Conservation (phyloP, 1,140 invertebrate species). For the Geopemphigus sp. region DNA sequence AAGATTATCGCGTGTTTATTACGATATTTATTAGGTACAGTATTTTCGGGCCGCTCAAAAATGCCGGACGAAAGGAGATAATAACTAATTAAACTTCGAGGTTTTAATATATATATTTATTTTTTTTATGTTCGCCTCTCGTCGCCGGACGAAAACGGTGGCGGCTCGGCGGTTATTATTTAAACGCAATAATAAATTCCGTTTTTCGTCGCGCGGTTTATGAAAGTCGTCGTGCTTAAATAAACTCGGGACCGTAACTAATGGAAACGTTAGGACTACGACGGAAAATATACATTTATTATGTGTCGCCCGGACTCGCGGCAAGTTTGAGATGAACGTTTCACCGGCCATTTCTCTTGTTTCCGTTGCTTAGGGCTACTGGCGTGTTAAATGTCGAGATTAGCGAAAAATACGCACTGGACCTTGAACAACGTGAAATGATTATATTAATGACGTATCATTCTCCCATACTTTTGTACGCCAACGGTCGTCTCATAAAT, state of each 20-base stretch:
- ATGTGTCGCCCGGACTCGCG: not conserved
- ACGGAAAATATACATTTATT: slow-evolving; percentile 42
- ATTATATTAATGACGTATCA: slow-evolving; percentile 36
- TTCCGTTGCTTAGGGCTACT: slow-evolving; percentile 8
- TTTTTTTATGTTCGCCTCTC: not conserved
- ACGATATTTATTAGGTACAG: not conserved
- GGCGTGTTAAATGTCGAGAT: slow-evolving; percentile 44
- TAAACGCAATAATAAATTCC: slow-evolving; percentile 33
- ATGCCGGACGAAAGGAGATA: not conserved
- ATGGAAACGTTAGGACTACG: slow-evolving; percentile 25
- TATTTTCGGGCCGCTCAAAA: too few relatives aligned
- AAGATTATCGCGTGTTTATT: not conserved
- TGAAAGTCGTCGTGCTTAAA: slow-evolving; percentile 20
- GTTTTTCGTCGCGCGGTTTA: slow-evolving; percentile 1
- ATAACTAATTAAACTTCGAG: slow-evolving; percentile 35
- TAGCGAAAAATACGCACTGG: slow-evolving; percentile 36
- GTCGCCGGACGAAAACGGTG: not conserved
- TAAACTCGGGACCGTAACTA: not conserved
- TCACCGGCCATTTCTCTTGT: slow-evolving; percentile 23
- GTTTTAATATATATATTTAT: not conserved
- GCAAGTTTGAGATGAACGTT: slow-evolving; percentile 34
- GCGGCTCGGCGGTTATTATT: not conserved
- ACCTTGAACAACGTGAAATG: slow-evolving; percentile 32
- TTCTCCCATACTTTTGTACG: not conserved
- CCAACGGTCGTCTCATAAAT: not conserved